Conservation (phyloP, 2,113 vertebrate species). For the Pachypanchax playfairii region DNA sequence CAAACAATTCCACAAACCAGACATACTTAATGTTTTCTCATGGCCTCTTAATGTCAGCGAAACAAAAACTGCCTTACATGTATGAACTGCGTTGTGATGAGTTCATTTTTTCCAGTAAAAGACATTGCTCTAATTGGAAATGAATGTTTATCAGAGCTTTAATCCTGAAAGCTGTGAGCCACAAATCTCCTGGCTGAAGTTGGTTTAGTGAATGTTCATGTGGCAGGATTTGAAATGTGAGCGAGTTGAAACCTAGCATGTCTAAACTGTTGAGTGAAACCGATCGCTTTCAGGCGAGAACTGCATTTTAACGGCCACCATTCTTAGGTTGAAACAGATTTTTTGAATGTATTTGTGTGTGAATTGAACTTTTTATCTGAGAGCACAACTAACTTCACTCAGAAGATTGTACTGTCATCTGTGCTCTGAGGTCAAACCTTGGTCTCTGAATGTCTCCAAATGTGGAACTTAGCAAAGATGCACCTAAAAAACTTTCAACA, state of each 20-base stretch:
- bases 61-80: slow-evolving; percentile 52
- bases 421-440: slow-evolving; percentile 61
- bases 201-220: slow-evolving; percentile 10
- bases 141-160: slow-evolving; percentile 3
- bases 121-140: slow-evolving; percentile 2
- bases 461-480: slow-evolving; percentile 73
- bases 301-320: slow-evolving; percentile 5
- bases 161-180: slow-evolving; percentile 11
- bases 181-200: slow-evolving; percentile 13
- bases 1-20: slow-evolving; percentile 9
- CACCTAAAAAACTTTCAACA: slow-evolving; percentile 66
- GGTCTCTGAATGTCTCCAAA: slow-evolving; percentile 72
- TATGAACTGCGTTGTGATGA: slow-evolving; percentile 3
- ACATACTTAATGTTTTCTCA: slow-evolving; percentile 1
- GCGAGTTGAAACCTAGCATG: slow-evolving; percentile 27
- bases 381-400: slow-evolving; percentile 67
- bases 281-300: slow-evolving; percentile 4
- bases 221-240: slow-evolving; percentile 18
- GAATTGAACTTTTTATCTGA: slow-evolving; percentile 61
- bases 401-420: slow-evolving; percentile 63
- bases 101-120: neutral
- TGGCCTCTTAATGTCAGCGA: slow-evolving; percentile 14
- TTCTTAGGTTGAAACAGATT: slow-evolving; percentile 29
- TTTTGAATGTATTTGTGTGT: slow-evolving; percentile 71
- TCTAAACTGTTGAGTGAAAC: slow-evolving; percentile 24